Conservation (phyloP, 2,113 vertebrate species). For the Ciconia stormi region DNA sequence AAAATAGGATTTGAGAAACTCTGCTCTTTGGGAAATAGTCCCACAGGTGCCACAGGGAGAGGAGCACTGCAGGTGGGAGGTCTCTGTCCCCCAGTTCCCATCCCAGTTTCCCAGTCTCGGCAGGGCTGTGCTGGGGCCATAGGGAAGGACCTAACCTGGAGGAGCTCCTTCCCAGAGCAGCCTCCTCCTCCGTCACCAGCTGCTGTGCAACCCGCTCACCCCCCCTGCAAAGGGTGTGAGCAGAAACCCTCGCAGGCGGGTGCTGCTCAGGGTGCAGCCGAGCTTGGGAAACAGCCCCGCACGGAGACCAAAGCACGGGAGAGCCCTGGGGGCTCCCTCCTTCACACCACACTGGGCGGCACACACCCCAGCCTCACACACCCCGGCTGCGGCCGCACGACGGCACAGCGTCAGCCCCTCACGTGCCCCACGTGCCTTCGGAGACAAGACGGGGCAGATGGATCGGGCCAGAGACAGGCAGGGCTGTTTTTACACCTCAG, state of each 20-base stretch:
- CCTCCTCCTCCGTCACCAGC: background rate
- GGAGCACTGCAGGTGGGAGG: background rate
- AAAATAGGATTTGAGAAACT: background rate
- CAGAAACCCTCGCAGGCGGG: background rate
- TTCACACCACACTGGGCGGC: fast-evolving
- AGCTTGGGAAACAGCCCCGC: background rate
- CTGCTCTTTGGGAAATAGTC: background rate
- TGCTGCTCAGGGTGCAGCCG: background rate
- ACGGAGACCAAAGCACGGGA: fast-evolving
- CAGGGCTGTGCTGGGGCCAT: background rate
- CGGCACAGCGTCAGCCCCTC: fast-evolving
- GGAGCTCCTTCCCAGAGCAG: background rate
- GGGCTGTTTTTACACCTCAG: background rate
- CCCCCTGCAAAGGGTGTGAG: background rate
- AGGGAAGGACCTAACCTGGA: background rate
- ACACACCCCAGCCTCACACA: background rate
- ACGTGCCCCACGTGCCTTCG: fast-evolving
- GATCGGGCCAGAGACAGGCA: background rate
- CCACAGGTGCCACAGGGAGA: background rate
- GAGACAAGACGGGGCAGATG: background rate
- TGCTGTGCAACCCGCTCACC: background rate
- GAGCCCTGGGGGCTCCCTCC: background rate
- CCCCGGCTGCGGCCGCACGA: fast-evolving
- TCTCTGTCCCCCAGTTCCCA: background rate
- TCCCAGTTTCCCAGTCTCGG: background rate